phyloP scores from a whole-genome alignment of 2,113 vertebrate genomes.

The Cavia porcellus region DNA sequence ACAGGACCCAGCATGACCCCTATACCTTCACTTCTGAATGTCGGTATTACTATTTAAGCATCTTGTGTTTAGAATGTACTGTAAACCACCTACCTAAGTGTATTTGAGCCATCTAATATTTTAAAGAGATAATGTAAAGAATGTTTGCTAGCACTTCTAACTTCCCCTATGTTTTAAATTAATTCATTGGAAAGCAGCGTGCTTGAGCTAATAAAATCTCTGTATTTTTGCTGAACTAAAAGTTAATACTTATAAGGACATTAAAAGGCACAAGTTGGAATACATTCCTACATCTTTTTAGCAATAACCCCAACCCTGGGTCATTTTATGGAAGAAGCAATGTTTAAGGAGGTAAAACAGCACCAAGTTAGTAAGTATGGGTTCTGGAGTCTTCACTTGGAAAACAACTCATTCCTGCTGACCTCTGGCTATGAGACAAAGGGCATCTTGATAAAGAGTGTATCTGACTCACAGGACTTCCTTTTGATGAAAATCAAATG shows the following conservation, averaged over 20 bases:
- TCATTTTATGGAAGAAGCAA: background rate
- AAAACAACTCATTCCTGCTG: background rate
- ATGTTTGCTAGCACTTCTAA: background rate
- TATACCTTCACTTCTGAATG: background rate
- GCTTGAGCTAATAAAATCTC: background rate
- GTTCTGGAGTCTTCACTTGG: background rate
- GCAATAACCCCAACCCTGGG: background rate
- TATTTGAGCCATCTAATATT: background rate
- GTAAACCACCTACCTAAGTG: background rate
- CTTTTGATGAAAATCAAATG: constrained; percentile 38
- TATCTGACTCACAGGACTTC: background rate
- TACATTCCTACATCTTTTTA: background rate
- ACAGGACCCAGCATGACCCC: background rate
- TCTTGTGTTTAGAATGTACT: background rate
- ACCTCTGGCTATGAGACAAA: background rate
- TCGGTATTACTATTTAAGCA: background rate
- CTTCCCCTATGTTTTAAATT: constrained; percentile 6
- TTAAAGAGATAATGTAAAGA: background rate
- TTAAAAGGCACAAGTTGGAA: constrained; percentile 37
- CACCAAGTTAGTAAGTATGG: background rate
- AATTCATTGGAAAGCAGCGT: background rate
- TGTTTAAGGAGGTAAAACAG: background rate
- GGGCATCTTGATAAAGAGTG: background rate
- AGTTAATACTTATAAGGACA: constrained; percentile 5
- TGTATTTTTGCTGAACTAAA: constrained; percentile 21